These are phyloP conservation scores for Xestia ashworthii DNA, from an alignment of 2,888 invertebrate species.

Conservation along the genomic window DNA sequence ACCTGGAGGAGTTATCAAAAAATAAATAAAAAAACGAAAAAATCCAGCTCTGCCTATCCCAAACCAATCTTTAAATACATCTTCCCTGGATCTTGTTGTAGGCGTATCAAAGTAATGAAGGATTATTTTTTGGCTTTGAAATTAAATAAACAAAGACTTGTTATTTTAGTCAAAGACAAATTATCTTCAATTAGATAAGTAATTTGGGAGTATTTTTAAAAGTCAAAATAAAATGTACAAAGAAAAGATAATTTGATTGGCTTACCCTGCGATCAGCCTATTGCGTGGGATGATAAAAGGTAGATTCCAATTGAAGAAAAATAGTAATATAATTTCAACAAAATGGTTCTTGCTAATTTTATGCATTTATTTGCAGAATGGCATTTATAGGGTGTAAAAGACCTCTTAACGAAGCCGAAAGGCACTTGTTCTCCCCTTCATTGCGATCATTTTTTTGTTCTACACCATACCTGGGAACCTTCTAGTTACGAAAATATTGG, in stretches of 20 bases:
- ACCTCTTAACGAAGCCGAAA: too few species aligned
- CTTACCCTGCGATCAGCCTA: background rate
- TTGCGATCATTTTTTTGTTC: too few species aligned
- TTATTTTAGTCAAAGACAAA: background rate
- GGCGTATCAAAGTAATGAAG: background rate
- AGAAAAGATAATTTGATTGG: conserved; percentile 6
- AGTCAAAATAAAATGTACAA: background rate
- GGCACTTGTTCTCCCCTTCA: too few species aligned
- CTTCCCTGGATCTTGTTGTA: background rate
- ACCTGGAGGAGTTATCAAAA: too few species aligned
- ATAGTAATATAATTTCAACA: conserved; percentile 1
- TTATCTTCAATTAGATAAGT: background rate
- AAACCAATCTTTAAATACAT: background rate
- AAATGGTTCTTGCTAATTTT: background rate
- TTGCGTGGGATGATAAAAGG: background rate
- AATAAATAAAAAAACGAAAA: too few species aligned
- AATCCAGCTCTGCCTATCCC: background rate
- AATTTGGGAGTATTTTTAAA: background rate
- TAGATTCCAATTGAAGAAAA: background rate
- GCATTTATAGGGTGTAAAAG: too few species aligned
- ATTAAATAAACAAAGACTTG: background rate
- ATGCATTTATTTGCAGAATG: background rate
- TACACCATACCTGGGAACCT: too few species aligned
- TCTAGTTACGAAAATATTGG: too few species aligned
- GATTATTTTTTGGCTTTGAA: background rate